phyloP scores from a whole-genome alignment of 2,888 invertebrate genomes.

The Xylocampa areola region DNA sequence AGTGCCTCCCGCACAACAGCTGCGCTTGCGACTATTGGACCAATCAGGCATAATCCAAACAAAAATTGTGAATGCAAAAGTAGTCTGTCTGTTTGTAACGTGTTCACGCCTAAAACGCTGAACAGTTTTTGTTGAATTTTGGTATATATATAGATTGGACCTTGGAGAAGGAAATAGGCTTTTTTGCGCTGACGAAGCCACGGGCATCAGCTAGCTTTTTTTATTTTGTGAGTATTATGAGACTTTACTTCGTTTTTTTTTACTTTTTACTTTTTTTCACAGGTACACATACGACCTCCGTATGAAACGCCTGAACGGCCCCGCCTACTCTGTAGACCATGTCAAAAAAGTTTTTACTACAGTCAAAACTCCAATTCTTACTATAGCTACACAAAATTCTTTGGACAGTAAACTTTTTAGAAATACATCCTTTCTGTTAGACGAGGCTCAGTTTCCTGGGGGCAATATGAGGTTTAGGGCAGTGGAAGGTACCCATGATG shows the following conservation, averaged over 20 bases:
- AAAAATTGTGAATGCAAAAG: too few species aligned
- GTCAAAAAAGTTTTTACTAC: slow-evolving; percentile 71
- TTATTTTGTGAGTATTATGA: too few species aligned
- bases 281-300: slow-evolving; percentile 90
- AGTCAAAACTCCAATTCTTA: slow-evolving; percentile 68
- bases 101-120: too few species aligned
- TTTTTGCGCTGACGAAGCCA: too few species aligned
- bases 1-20: too few species aligned
- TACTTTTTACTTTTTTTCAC: slow-evolving; percentile 43
- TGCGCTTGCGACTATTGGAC: too few species aligned
- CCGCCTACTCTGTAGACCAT: slow-evolving; percentile 73
- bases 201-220: too few species aligned
- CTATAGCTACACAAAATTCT: slow-evolving; percentile 66
- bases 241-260: background rate
- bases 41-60: too few species aligned
- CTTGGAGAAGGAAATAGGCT: too few species aligned
- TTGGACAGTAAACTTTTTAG: slow-evolving; percentile 61
- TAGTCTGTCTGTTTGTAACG: too few species aligned
- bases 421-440: slow-evolving; percentile 68
- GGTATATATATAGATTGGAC: too few species aligned
- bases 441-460: slow-evolving; percentile 65
- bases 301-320: slow-evolving; percentile 73
- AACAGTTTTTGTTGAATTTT: too few species aligned
- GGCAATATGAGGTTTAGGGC: slow-evolving; percentile 68
- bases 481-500: slow-evolving; percentile 90